phyloP scores from a whole-genome alignment of 2,113 vertebrate species.

The Phyllopteryx taeniolatus region DNA sequence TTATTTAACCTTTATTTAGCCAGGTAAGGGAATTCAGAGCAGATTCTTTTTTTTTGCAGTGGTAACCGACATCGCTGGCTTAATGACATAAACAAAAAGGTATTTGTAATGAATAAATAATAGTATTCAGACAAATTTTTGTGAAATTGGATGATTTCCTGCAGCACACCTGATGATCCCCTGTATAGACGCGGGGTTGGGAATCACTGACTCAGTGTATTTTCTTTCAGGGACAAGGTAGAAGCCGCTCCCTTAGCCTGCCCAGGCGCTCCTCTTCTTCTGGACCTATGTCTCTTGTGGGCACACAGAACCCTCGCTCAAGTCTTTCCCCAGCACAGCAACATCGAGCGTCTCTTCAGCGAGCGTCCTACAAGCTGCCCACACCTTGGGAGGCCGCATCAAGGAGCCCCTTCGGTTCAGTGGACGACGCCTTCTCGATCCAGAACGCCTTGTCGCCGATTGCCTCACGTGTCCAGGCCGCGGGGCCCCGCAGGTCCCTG shows the following conservation, averaged over 20 bases:
- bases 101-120: no score
- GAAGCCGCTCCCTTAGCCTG: conserved; percentile 76
- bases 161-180: no score
- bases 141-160: no score
- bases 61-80: no score
- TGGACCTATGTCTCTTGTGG: conserved; percentile 53
- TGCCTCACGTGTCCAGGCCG: conserved; percentile 73
- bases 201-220: not conserved
- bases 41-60: no score
- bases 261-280: conserved; percentile 67
- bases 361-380: conserved; percentile 71
- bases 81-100: no score
- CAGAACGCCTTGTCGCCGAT: conserved; percentile 76
- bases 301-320: conserved; percentile 64
- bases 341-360: conserved; percentile 60
- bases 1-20: no score
- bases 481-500: conserved; percentile 77
- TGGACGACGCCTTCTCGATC: conserved; percentile 81
- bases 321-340: conserved; percentile 43
- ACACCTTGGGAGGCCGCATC: conserved; percentile 85
- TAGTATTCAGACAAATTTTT: no score
- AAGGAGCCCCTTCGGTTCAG: conserved; percentile 78
- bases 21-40: no score
- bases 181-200: no score
- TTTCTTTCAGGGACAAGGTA: conserved; percentile 59